phyloP scores from a whole-genome alignment of 2,797 vertebrate species.

The Gymnothorax javanicus region DNA sequence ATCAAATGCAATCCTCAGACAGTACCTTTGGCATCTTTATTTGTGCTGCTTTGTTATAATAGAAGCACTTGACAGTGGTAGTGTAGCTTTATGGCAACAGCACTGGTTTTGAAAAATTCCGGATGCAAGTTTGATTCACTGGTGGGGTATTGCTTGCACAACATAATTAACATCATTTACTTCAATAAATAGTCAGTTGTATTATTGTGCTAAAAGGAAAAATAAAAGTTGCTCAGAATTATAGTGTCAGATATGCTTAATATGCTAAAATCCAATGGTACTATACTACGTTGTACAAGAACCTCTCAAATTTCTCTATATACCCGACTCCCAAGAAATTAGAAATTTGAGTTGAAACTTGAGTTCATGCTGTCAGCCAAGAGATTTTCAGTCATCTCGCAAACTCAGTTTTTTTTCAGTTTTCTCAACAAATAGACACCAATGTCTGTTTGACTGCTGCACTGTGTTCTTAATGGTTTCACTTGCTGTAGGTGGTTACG shows the following conservation, averaged over 20 bases:
- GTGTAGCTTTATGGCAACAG: background rate
- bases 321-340: background rate
- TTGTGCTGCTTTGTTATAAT: background rate
- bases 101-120: background rate
- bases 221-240: background rate
- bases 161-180: background rate
- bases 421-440: background rate
- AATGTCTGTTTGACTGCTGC: constrained; percentile 19
- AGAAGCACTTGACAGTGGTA: background rate
- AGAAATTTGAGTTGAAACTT: background rate
- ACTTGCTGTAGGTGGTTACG: constrained; percentile 61
- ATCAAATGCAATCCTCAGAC: background rate
- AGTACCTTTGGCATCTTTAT: background rate
- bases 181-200: background rate
- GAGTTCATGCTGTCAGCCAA: background rate
- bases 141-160: background rate
- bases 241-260: too few species aligned
- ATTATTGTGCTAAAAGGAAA: background rate
- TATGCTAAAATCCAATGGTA: too few species aligned
- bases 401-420: background rate
- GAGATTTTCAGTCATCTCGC: background rate
- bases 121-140: background rate
- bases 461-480: constrained; percentile 48
- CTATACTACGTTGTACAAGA: background rate
- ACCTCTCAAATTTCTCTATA: background rate